These are phyloP conservation scores for Drosophila neoperkinsi DNA, from an alignment of 2,888 invertebrate species.

Conservation along the genomic window DNA sequence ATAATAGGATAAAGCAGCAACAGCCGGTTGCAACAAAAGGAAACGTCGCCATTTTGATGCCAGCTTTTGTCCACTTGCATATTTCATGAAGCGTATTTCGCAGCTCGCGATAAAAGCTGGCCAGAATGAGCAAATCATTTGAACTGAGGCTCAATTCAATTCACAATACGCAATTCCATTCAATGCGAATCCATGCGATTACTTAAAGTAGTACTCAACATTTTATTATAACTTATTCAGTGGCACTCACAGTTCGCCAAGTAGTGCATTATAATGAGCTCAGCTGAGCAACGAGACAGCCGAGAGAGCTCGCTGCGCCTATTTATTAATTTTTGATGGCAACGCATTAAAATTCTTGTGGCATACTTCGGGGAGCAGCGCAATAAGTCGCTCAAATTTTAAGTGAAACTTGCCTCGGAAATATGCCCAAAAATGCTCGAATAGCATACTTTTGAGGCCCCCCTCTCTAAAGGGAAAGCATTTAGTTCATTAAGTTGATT, in stretches of 20 bases:
- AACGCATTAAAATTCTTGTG: conserved; percentile 22
- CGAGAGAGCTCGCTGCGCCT: conserved; percentile 23
- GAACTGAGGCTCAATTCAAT: conserved; percentile 36
- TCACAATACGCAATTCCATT: conserved; percentile 19
- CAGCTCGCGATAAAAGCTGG: conserved; percentile 14
- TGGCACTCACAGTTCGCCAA: conserved; percentile 25
- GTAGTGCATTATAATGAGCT: conserved; percentile 34
- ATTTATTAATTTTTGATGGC: conserved; percentile 54
- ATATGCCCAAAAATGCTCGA: conserved; percentile 4
- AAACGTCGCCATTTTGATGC: conserved; percentile 67
- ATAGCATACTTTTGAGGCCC: conserved; percentile 41
- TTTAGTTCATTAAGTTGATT: conserved; percentile 57
- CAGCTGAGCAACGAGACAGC: not conserved
- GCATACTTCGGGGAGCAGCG: conserved; percentile 36
- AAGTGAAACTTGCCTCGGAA: conserved; percentile 15
- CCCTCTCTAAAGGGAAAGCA: not conserved
- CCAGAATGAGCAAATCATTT: conserved; percentile 34
- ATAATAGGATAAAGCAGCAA: conserved; percentile 65
- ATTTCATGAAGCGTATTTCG: conserved; percentile 61
- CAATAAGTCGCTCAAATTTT: conserved; percentile 20
- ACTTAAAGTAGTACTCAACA: conserved; percentile 26
- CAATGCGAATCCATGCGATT: conserved; percentile 19
- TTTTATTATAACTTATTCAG: conserved; percentile 53
- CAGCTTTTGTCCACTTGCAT: conserved; percentile 69
- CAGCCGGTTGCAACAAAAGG: conserved; percentile 55